These are phyloP conservation scores for Drosophila neonasuta DNA, from an alignment of 2,888 invertebrate genomes.

Conservation along the genomic window DNA sequence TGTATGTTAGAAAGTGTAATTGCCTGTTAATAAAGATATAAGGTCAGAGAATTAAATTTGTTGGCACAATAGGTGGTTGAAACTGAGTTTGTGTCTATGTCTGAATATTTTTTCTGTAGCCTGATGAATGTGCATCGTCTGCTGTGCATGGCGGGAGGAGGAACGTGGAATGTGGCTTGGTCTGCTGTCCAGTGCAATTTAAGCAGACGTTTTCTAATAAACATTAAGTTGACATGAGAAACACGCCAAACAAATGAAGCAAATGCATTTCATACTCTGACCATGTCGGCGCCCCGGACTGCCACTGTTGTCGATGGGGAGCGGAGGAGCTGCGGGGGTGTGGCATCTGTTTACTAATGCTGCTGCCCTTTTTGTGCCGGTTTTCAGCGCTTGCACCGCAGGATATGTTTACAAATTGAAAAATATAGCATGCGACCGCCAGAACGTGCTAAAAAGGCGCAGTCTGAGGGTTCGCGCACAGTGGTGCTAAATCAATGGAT, in stretches of 20 bases:
- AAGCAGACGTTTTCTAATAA: constrained; percentile 70
- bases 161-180: constrained; percentile 3
- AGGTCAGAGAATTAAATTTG: no score
- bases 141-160: constrained; percentile 10
- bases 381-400: constrained; percentile 68
- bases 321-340: constrained; percentile 23
- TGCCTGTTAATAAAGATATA: no score
- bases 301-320: neutral
- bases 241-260: constrained; percentile 74
- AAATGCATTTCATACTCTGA: constrained; percentile 67
- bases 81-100: constrained; percentile 3
- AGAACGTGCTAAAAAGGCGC: constrained; percentile 59
- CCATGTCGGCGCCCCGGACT: constrained; percentile 38
- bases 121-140: constrained; percentile 30
- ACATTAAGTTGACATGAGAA: constrained; percentile 76
- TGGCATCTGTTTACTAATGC: constrained; percentile 64
- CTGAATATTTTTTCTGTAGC: constrained; percentile 6
- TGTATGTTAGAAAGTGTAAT: no score
- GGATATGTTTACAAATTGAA: constrained; percentile 78
- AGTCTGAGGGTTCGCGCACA: constrained; percentile 34
- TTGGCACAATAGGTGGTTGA: neutral
- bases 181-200: constrained; percentile 44
- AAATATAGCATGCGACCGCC: constrained; percentile 71
- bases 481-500: constrained; percentile 28
- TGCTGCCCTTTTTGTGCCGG: constrained; percentile 36